Base-by-base conservation (phyloP, 2,113 vertebrate genomes). In the Cricetomys ansorgei region DNA sequence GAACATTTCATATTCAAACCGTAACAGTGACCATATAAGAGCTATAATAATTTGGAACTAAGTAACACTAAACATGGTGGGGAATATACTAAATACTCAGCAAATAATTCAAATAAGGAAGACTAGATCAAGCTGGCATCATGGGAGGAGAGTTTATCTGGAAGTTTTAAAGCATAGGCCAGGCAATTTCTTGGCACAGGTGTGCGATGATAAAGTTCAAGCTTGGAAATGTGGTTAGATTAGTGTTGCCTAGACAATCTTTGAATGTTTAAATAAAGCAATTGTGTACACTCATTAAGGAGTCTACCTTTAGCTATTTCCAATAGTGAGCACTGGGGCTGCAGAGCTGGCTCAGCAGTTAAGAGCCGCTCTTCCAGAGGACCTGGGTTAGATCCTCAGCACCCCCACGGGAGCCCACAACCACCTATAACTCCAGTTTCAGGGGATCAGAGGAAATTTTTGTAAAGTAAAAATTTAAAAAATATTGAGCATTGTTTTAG, bases 211-310 rank as follows among this genome's bases (percentile, higher is more conserved):
- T 12, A n/a, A 45, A 95, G 37, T 29, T 75, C n/a, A 57, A 43
- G 12, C 45, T 80, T 77, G 45, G 57, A 73, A 69, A 88, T 55
- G 57, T 81, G 19, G 59, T 86, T 94, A n/a, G 15, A n/a, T n/a
- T 70, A 19, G 37, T 37, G 16, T 75, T 88, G 31, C 37, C 43
- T 67, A 88, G 67, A n/a, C 91, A 53, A 23, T 94, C 48, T 95
- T 81, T 65, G 45, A 57, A 81, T 34, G 73, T 92, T 92, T 85
- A 25, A 17, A 25, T 25, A 73, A 88, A 92, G 79, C 92, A 88
- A 89, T 55, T 81, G 50, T 48, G 57, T 93, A 19, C 17, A 59
- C 37, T 69, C 76, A 17, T n/a, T 89, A 69, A 86, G 3, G 34
- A 76, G 53, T 88, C 55, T 48, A 40, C 70, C 69, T 79, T 87